Conservation (phyloP, 2,888 invertebrate genomes). For the Tubiluchus corallicola region DNA sequence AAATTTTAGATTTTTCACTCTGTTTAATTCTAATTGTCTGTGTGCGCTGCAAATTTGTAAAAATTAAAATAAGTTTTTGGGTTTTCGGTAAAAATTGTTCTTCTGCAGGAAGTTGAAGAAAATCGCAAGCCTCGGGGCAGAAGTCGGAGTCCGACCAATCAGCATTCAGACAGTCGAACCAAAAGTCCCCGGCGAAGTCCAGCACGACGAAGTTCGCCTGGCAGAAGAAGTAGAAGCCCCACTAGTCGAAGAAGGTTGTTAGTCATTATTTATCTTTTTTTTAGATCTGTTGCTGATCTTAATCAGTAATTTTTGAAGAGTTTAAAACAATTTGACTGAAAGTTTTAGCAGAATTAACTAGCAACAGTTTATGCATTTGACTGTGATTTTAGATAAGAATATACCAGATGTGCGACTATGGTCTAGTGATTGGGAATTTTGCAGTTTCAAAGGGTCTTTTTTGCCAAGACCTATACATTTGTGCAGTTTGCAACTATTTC, state of each 20-base stretch:
- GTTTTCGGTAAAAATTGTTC: neutral
- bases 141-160: neutral
- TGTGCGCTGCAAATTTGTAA: neutral
- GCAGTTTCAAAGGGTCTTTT: too few relatives aligned
- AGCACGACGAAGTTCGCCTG: neutral
- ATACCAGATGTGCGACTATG: too few relatives aligned
- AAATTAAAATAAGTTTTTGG: too few relatives aligned
- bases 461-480: too few relatives aligned
- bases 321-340: too few relatives aligned
- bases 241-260: neutral
- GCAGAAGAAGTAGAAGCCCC: neutral
- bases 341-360: too few relatives aligned
- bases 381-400: neutral
- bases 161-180: neutral
- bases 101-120: neutral
- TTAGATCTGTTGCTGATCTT: too few relatives aligned
- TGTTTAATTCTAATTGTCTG: neutral
- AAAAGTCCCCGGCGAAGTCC: neutral
- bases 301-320: too few relatives aligned
- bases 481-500: too few relatives aligned
- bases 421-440: conserved; percentile 1
- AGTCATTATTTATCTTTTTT: too few relatives aligned
- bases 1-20: too few relatives aligned
- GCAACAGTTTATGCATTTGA: neutral
- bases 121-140: neutral